Conservation (phyloP, 2,888 invertebrate genomes). For the Macrophya annulata region DNA sequence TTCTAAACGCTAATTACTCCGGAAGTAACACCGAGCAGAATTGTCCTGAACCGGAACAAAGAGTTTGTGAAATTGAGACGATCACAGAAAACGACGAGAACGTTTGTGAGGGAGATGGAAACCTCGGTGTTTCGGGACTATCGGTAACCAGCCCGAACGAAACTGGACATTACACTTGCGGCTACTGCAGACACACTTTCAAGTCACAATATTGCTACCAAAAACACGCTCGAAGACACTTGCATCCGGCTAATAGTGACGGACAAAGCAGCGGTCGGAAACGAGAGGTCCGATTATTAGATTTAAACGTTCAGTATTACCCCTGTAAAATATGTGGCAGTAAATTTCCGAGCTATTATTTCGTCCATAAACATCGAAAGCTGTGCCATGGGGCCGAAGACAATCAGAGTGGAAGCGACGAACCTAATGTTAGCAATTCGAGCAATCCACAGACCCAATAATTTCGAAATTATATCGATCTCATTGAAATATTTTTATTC, state of each 20-base stretch:
- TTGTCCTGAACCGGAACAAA: constrained; percentile 28
- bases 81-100: constrained; percentile 52
- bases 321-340: constrained; percentile 96
- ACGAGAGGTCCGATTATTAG: constrained; percentile 85
- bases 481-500: neutral
- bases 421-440: constrained; percentile 59
- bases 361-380: constrained; percentile 95
- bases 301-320: constrained; percentile 94
- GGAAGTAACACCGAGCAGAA: constrained; percentile 58
- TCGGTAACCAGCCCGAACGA: constrained; percentile 62
- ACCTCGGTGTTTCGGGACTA: constrained; percentile 67
- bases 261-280: constrained; percentile 74
- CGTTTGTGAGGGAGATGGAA: constrained; percentile 66
- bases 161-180: constrained; percentile 83
- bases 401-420: constrained; percentile 72
- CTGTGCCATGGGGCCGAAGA: constrained; percentile 88
- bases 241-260: constrained; percentile 69
- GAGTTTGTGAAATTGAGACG: constrained; percentile 69
- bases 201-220: constrained; percentile 93
- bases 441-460: constrained; percentile 34
- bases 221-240: constrained; percentile 85
- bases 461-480: constrained; percentile 3
- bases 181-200: constrained; percentile 90
- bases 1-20: constrained; percentile 90
- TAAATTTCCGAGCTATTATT: constrained; percentile 96